Evolutionary conservation across 1,140 invertebrate species (phyloP).

Genomic region (Dinothrombium tinctorium): DNA sequence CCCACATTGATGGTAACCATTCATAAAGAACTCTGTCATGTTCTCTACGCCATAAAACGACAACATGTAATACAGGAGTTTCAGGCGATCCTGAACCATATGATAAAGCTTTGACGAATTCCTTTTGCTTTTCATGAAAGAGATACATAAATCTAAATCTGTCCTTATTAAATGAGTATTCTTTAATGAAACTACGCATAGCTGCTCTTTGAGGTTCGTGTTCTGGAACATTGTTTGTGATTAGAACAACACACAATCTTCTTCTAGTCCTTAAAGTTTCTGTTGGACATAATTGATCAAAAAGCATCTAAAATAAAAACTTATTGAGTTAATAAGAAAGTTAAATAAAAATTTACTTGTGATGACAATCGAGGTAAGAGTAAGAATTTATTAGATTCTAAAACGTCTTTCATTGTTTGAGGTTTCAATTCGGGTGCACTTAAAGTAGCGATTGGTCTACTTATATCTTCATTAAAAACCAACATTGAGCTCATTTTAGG

Average conservation of each 20-base stretch:
- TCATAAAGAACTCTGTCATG: conserved; percentile 63
- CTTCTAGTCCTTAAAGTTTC: conserved; percentile 55
- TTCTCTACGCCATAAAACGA: conserved; percentile 70
- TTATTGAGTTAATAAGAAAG: neutral
- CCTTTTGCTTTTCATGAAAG: conserved; percentile 51
- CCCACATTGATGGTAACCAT: conserved; percentile 48
- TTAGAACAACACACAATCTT: conserved; percentile 57
- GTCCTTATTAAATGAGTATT: conserved; percentile 17
- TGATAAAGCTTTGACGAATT: conserved; percentile 48
- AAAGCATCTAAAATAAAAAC: conserved; percentile 28
- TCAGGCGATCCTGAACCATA: conserved; percentile 24
- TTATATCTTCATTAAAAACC: conserved; percentile 67
- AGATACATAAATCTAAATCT: conserved; percentile 45
- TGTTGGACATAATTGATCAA: conserved; percentile 65
- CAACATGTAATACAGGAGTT: conserved; percentile 30
- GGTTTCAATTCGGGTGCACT: conserved; percentile 63
- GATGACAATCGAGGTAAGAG: conserved; percentile 67
- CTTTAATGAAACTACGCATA: conserved; percentile 31
- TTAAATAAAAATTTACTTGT: conserved; percentile 33
- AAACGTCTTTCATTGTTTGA: conserved; percentile 60
- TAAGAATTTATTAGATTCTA: conserved; percentile 66
- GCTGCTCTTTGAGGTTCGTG: conserved; percentile 22
- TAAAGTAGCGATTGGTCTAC: conserved; percentile 53
- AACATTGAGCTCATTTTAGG: conserved; percentile 55
- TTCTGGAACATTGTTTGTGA: conserved; percentile 36